These are phyloP conservation scores for Lithophane leautieri DNA, from an alignment of 2,888 invertebrate species.

Conservation along the genomic window DNA sequence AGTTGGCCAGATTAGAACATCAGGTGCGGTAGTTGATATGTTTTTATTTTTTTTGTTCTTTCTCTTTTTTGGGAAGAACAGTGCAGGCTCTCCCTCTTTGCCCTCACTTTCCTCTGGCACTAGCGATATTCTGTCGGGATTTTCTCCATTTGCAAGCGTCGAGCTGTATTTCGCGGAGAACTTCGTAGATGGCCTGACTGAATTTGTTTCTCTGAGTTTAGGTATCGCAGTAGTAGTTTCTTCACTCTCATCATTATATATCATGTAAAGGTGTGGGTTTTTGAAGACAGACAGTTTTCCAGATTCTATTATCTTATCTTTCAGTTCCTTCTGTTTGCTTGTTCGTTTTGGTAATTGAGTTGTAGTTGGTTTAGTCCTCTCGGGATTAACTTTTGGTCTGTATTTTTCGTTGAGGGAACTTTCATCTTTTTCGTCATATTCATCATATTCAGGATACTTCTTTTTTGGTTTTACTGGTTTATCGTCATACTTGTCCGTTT, in stretches of 20 bases:
- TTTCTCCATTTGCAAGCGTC: constrained; percentile 59
- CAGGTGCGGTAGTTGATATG: constrained; percentile 62
- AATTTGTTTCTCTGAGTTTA: constrained; percentile 31
- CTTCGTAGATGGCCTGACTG: constrained; percentile 28
- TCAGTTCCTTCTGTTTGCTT: constrained; percentile 57
- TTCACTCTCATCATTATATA: constrained; percentile 76
- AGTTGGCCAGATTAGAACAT: constrained; percentile 22
- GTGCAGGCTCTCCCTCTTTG: constrained; percentile 79
- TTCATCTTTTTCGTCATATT: constrained; percentile 76
- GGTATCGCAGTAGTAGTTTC: constrained; percentile 53
- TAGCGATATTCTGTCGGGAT: constrained; percentile 79
- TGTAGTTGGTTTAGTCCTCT: constrained; percentile 58
- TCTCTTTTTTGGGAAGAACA: constrained; percentile 82
- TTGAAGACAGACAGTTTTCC: constrained; percentile 84
- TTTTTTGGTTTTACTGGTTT: constrained; percentile 50
- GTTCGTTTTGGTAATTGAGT: constrained; percentile 61
- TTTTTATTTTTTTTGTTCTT: constrained; percentile 75
- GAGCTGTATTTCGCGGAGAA: constrained; percentile 71
- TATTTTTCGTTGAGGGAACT: constrained; percentile 77
- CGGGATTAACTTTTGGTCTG: constrained; percentile 62
- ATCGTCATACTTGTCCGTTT: constrained; percentile 74
- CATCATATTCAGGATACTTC: constrained; percentile 76
- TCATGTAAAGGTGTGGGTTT: constrained; percentile 79
- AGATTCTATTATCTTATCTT: constrained; percentile 66
- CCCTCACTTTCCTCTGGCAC: constrained; percentile 75